These are phyloP conservation scores for Bettongia penicillata DNA, from an alignment of 2,113 vertebrate genomes.

Conservation along the genomic window DNA sequence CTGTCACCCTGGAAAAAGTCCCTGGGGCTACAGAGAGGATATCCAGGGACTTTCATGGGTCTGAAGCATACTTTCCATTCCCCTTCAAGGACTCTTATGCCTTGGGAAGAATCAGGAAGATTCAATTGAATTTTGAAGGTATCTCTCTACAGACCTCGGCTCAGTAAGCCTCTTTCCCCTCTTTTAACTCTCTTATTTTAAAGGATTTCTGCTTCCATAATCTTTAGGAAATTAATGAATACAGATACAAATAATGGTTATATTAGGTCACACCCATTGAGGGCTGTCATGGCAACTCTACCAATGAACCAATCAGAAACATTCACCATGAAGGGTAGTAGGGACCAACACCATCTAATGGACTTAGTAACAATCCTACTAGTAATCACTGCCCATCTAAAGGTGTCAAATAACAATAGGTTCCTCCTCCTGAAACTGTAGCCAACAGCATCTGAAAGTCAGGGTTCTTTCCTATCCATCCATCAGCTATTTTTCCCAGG, in stretches of 20 bases:
- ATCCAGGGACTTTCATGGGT: not conserved
- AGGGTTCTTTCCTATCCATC: not conserved
- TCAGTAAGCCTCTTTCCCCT: not conserved
- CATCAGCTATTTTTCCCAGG: not conserved
- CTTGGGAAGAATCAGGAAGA: not conserved
- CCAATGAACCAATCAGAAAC: not conserved
- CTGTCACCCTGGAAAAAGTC: fast-evolving
- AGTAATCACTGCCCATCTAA: not conserved
- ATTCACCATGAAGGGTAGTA: not conserved
- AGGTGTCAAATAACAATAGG: not conserved
- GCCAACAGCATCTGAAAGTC: not conserved
- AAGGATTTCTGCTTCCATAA: not conserved
- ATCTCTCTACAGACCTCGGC: not conserved
- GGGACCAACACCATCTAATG: not conserved
- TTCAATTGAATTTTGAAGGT: not conserved
- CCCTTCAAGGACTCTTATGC: not conserved
- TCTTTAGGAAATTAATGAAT: not conserved
- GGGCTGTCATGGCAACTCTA: not conserved
- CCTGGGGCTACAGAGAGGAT: not conserved
- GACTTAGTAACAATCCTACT: not conserved
- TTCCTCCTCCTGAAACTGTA: not conserved
- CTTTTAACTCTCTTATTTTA: not conserved
- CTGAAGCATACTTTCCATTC: not conserved
- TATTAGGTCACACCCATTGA: not conserved
- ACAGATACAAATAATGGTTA: not conserved